phyloP scores from a whole-genome alignment of 1,140 invertebrate species.

The Drosophila neocordata region DNA sequence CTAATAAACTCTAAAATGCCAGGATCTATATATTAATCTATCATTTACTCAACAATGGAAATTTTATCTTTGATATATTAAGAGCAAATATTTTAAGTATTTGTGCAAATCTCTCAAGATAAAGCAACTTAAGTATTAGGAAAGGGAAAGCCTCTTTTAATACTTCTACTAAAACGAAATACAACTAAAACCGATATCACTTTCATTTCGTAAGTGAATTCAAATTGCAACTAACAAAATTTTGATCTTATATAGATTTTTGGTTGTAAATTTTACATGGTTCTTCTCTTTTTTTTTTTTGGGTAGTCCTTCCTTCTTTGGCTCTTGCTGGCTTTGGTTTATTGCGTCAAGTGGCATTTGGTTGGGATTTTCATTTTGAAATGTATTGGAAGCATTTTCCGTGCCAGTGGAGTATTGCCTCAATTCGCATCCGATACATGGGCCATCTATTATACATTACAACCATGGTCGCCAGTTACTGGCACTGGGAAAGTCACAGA shows the following conservation, averaged over 20 bases:
- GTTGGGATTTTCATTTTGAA: conserved; percentile 78
- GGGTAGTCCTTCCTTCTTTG: conserved; percentile 14
- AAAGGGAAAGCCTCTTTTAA: too few species aligned
- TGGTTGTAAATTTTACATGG: neutral
- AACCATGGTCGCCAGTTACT: conserved; percentile 36
- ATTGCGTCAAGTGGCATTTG: conserved; percentile 81
- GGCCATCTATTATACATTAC: conserved; percentile 77
- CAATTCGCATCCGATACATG: conserved; percentile 69
- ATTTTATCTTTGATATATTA: too few species aligned
- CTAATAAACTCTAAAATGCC: too few species aligned
- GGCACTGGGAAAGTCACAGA: conserved; percentile 60
- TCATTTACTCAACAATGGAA: too few species aligned
- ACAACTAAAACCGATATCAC: too few species aligned
- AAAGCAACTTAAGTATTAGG: too few species aligned
- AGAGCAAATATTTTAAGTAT: too few species aligned
- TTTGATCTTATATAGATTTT: neutral
- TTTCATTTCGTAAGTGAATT: too few species aligned
- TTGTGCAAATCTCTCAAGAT: too few species aligned
- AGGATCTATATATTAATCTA: too few species aligned
- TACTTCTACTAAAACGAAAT: too few species aligned
- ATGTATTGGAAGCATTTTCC: conserved; percentile 61
- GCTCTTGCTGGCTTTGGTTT: conserved; percentile 58
- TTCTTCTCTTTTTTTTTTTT: neutral
- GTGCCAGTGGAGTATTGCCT: conserved; percentile 49
- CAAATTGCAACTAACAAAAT: neutral